These are phyloP conservation scores for Poeciliopsis gracilis DNA, from an alignment of 2,797 vertebrate genomes.

Conservation along the genomic window DNA sequence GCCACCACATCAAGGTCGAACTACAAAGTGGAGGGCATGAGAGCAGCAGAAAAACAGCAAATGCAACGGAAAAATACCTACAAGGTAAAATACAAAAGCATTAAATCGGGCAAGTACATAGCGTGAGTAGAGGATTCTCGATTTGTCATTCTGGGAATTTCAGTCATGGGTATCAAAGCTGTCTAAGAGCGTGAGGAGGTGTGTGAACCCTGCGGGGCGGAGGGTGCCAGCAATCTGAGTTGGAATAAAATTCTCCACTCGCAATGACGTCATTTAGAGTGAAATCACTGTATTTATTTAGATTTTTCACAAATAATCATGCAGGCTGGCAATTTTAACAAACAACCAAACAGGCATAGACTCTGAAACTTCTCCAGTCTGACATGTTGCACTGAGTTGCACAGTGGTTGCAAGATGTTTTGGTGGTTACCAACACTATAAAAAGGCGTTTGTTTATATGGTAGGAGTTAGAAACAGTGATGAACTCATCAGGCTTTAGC, in stretches of 20 bases:
- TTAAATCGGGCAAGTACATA: slow-evolving; percentile 61
- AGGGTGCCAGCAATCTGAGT: slow-evolving; percentile 23
- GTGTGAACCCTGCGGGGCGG: slow-evolving; percentile 54
- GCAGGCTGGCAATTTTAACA: not conserved
- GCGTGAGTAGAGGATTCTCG: slow-evolving; percentile 49
- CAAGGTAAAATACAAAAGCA: slow-evolving; percentile 31
- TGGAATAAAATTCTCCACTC: slow-evolving; percentile 32
- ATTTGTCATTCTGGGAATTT: slow-evolving; percentile 58
- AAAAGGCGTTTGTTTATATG: not conserved
- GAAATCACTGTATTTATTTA: slow-evolving; percentile 8
- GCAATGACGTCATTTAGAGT: slow-evolving; percentile 9
- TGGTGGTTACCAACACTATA: not conserved
- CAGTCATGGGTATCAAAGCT: slow-evolving; percentile 49
- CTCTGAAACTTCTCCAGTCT: not conserved
- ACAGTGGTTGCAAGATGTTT: not conserved
- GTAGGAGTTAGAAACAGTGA: not conserved
- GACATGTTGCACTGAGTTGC: not conserved
- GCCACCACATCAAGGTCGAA: slow-evolving; percentile 58
- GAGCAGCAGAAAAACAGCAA: slow-evolving; percentile 19
- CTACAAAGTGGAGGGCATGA: slow-evolving; percentile 11
- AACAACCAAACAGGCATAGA: not conserved
- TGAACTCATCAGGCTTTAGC: not conserved
- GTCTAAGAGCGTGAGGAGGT: slow-evolving; percentile 38
- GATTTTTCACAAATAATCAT: not conserved
- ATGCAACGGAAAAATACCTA: slow-evolving; percentile 47